Evolutionary conservation across 2,797 vertebrate species (phyloP).

Genomic region (Sitta carolinensis): DNA sequence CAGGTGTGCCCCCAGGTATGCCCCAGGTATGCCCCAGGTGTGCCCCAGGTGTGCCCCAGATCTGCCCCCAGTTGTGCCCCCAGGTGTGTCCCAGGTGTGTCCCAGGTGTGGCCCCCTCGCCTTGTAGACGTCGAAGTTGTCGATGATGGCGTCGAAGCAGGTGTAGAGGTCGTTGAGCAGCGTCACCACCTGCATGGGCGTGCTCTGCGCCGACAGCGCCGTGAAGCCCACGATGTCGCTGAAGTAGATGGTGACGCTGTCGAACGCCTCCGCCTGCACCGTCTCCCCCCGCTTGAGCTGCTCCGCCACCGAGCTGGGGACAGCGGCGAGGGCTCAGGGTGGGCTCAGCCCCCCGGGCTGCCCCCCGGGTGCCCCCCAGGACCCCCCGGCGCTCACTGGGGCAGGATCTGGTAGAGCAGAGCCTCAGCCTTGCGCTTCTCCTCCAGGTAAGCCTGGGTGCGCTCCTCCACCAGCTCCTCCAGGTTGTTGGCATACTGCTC

Average conservation of each 20-base stretch:
- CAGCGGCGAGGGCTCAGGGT: fast-evolving
- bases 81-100: no score
- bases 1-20: no score
- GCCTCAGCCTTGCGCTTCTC: conserved; percentile 93
- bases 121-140: conserved; percentile 98
- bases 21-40: no score
- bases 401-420: conserved; percentile 93
- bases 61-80: fast-evolving
- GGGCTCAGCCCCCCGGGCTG: fast-evolving
- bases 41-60: neutral
- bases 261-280: conserved; percentile 91
- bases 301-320: conserved; percentile 88
- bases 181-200: conserved; percentile 94
- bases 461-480: conserved; percentile 93
- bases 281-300: conserved; percentile 92
- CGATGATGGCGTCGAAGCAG: conserved; percentile 96
- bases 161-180: conserved; percentile 95
- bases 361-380: no score
- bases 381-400: conserved; percentile 82
- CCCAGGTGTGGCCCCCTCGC: conserved; percentile 55
- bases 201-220: conserved; percentile 89
- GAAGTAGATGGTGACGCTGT: conserved; percentile 96
- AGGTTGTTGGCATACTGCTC: conserved; percentile 96
- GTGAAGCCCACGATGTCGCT: conserved; percentile 97
- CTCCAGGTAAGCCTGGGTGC: conserved; percentile 93